phyloP scores from a whole-genome alignment of 2,113 vertebrate species.

The Pangasianodon gigas region DNA sequence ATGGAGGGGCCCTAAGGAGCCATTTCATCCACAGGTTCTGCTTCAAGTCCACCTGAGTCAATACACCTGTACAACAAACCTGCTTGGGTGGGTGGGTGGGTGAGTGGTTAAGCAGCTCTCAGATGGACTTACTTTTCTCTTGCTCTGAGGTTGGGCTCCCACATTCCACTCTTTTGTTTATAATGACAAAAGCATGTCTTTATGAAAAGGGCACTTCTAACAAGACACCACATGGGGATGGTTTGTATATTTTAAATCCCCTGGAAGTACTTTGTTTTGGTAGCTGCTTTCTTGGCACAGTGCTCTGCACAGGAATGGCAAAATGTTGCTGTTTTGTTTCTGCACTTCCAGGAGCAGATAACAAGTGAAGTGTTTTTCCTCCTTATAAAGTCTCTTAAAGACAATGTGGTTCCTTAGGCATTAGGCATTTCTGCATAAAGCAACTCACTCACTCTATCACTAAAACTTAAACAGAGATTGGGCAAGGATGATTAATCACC shows the following conservation, averaged over 20 bases:
- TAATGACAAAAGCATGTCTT: conserved; percentile 46
- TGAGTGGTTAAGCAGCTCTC: conserved; percentile 1
- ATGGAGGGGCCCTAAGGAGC: neutral
- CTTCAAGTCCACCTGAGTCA: neutral
- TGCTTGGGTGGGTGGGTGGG: neutral
- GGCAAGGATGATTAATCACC: neutral
- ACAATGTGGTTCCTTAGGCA: conserved; percentile 37
- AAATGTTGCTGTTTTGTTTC: neutral
- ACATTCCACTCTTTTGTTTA: conserved; percentile 45
- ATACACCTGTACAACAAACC: conserved; percentile 31
- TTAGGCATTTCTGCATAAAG: conserved; percentile 47
- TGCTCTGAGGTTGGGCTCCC: neutral
- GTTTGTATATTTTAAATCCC: conserved; percentile 47
- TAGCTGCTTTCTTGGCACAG: conserved; percentile 38
- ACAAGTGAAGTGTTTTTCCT: conserved; percentile 7
- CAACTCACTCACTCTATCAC: conserved; percentile 1
- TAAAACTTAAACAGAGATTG: conserved; percentile 36
- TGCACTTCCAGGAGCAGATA: neutral
- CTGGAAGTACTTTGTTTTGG: conserved; percentile 42
- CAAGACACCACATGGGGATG: conserved; percentile 25
- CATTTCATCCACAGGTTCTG: neutral
- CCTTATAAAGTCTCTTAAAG: conserved; percentile 3
- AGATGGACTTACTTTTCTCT: conserved; percentile 34
- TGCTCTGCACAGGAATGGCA: conserved; percentile 17
- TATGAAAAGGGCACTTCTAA: conserved; percentile 46